phyloP scores from a whole-genome alignment of 1,140 invertebrate genomes.

The Tetraneura akinire region DNA sequence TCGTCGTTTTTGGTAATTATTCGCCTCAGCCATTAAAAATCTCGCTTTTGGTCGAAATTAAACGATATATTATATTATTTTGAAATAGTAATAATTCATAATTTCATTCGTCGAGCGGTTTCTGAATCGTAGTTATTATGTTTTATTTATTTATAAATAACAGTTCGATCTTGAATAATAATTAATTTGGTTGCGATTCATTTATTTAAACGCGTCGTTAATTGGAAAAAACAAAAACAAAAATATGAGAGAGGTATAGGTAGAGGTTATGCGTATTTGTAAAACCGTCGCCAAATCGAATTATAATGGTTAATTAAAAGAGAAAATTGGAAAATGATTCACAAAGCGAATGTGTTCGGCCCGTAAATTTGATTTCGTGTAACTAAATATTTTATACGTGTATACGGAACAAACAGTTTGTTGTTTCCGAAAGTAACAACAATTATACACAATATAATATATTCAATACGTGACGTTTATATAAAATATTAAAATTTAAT shows the following conservation, averaged over 20 bases:
- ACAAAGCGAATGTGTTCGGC: not conserved
- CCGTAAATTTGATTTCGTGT: not conserved
- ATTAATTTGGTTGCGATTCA: constrained; percentile 9
- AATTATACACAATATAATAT: too few species aligned
- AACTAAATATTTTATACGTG: not conserved
- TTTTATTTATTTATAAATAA: too few species aligned
- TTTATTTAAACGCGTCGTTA: constrained; percentile 19
- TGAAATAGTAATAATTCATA: not conserved
- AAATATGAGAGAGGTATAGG: not conserved
- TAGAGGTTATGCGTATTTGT: too few species aligned
- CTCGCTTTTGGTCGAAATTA: not conserved
- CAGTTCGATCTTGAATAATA: constrained; percentile 31
- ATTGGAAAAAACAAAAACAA: too few species aligned
- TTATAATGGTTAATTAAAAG: constrained; percentile 33
- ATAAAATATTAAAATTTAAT: too few species aligned
- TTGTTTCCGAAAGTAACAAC: too few species aligned
- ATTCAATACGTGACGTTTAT: too few species aligned
- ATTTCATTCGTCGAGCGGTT: not conserved
- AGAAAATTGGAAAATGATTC: constrained; percentile 30
- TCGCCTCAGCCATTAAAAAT: not conserved
- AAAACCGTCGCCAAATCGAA: not conserved
- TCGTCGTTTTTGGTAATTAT: not conserved
- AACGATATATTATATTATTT: not conserved
- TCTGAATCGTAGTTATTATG: not conserved
- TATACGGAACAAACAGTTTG: too few species aligned